phyloP scores from a whole-genome alignment of 1,140 invertebrate species.

The Potamilus streckersoni region DNA sequence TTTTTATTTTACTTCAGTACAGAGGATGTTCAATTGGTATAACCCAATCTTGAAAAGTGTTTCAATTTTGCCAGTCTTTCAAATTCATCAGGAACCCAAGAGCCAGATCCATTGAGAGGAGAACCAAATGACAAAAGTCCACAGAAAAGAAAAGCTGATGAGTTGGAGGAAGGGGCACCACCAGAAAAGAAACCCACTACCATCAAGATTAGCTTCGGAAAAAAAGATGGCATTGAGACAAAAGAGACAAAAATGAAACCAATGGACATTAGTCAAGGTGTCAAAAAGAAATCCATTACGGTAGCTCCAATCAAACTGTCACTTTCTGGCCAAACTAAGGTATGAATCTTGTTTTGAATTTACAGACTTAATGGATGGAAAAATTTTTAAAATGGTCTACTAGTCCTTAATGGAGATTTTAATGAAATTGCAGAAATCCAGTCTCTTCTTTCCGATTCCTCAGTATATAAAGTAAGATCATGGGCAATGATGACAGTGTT shows the following conservation, averaged over 20 bases:
- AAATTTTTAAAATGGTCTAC: too few relatives aligned
- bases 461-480: too few relatives aligned
- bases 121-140: slow-evolving; percentile 10
- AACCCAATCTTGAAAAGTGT: too few relatives aligned
- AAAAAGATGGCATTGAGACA: slow-evolving; percentile 11
- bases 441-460: too few relatives aligned
- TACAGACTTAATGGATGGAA: too few relatives aligned
- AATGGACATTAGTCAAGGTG: slow-evolving; percentile 2
- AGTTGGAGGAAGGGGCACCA: background rate
- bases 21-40: too few relatives aligned
- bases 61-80: slow-evolving; percentile 34
- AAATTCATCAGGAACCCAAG: slow-evolving; percentile 16
- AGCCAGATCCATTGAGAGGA: too few relatives aligned
- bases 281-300: slow-evolving; percentile 12
- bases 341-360: too few relatives aligned
- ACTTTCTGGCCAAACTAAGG: slow-evolving; percentile 7
- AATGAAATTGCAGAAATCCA: too few relatives aligned
- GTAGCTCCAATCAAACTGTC: slow-evolving; percentile 25
- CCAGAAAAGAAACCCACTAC: slow-evolving; percentile 5
- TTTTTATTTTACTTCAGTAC: too few relatives aligned
- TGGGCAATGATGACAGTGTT: too few relatives aligned
- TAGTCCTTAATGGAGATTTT: too few relatives aligned
- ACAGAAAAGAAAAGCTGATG: slow-evolving; percentile 26
- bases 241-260: slow-evolving; percentile 22
- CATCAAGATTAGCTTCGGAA: slow-evolving; percentile 10